Base-by-base conservation (phyloP, 1,140 invertebrate species). In the Harlomillsia oculata region DNA sequence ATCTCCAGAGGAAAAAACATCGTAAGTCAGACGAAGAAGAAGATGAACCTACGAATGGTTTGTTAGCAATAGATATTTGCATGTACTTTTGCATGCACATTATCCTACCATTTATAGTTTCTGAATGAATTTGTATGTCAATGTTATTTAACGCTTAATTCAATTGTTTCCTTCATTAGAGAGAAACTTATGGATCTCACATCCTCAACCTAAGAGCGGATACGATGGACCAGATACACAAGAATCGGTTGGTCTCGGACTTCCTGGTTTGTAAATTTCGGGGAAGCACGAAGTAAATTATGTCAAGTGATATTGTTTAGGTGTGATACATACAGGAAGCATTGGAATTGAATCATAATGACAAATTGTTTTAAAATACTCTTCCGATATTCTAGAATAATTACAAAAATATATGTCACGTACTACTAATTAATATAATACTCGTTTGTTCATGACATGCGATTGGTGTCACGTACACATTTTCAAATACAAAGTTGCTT, bases 121-220 rank as follows among this genome's bases (percentile, higher is more conserved):
- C 20, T 18, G 2, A 25, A 6, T 13, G n/a, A 25, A n/a, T 21
- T 26, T 44, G 39, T 5, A n/a, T 45, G 20, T 28, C 40, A 2
- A 39, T 25, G 28, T 18, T 9, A 20, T 9, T 43, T 30, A 1
- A 30, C 2, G 14, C 20, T 52, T 52, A 13, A 26, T 2, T 25
- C n/a, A 37, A 34, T 52, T 40, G 2, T 49, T 14, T 52, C 16
- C 14, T 28, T 2, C 26, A n/a, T 8, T 23, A 55, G 53, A 55
- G 16, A 43, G 53, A n/a, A 55, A 55, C 26, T 23, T 55, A 5
- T 55, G 53, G 53, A 45, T 34, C 21, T 55, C 53, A n/a, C 53
- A 55, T 46, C 53, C 53, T 9, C 34, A 55, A 55, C 43, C 43
- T 2, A 55, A 55, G n/a, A 23, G 18, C 2, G 26, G 32, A 5